Evolutionary conservation across 1,140 invertebrate species (phyloP).

Genomic region (Oedothorax gibbosus): DNA sequence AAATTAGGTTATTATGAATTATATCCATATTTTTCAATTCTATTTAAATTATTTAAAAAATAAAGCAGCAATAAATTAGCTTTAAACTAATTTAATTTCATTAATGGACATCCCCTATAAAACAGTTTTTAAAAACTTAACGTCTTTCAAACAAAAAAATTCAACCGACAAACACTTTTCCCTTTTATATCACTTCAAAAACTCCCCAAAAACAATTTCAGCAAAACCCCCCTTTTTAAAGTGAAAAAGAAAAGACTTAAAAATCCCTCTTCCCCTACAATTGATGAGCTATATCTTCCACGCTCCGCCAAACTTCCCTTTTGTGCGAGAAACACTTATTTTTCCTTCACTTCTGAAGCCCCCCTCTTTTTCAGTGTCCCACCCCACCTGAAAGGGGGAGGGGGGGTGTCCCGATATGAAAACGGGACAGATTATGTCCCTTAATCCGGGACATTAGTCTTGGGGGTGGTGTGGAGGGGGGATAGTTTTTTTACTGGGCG

Average conservation of each 20-base stretch:
- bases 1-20: too few relatives aligned
- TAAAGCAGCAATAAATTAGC: too few relatives aligned
- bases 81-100: too few relatives aligned
- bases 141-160: too few relatives aligned
- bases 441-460: constrained; percentile 56
- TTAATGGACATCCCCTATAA: too few relatives aligned
- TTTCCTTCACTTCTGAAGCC: background rate
- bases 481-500: constrained; percentile 35
- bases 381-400: background rate
- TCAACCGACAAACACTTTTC: too few relatives aligned
- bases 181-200: too few relatives aligned
- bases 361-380: constrained; percentile 9
- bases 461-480: background rate
- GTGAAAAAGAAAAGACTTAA: constrained; percentile 47
- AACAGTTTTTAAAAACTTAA: too few relatives aligned
- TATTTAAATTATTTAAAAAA: too few relatives aligned
- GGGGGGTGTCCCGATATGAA: constrained; percentile 41
- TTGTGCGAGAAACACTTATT: constrained; percentile 30
- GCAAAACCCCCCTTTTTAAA: too few relatives aligned
- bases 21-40: too few relatives aligned
- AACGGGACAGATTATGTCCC: constrained; percentile 45
- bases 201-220: too few relatives aligned
- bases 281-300: constrained; percentile 58
- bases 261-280: constrained; percentile 40
- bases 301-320: constrained; percentile 33